phyloP scores from a whole-genome alignment of 2,797 vertebrate species.

The Tinamus major region DNA sequence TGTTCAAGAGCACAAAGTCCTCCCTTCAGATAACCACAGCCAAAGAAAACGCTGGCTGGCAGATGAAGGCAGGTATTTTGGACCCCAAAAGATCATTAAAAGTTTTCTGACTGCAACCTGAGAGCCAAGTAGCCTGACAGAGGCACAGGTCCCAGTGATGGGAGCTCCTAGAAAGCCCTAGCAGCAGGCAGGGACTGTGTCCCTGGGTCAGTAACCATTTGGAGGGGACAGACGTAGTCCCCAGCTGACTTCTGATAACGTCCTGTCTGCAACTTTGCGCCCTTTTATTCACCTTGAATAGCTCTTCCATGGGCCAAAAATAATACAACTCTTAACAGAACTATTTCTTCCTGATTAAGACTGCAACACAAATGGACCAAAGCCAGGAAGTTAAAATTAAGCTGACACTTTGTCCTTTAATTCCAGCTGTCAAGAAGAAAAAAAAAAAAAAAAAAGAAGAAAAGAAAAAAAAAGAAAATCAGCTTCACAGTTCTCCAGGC shows the following conservation, averaged over 20 bases:
- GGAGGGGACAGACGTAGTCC: neutral
- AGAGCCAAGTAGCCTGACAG: neutral
- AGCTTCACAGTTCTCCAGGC: slow-evolving; percentile 13
- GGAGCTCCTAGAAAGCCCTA: neutral
- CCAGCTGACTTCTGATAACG: neutral
- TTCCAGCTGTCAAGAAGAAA: slow-evolving; percentile 50
- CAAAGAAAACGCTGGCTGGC: neutral
- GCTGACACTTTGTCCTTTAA: slow-evolving; percentile 54
- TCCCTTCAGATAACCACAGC: neutral
- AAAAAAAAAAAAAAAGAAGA: slow-evolving; percentile 17
- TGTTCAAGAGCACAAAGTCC: neutral
- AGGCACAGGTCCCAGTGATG: neutral
- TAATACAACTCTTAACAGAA: slow-evolving; percentile 11
- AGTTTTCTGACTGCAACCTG: neutral
- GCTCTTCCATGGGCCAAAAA: slow-evolving; percentile 30
- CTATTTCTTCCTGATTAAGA: slow-evolving; percentile 49
- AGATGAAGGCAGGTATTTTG: neutral
- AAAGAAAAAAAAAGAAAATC: slow-evolving; percentile 18
- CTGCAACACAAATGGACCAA: slow-evolving; percentile 50
- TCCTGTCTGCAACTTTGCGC: neutral
- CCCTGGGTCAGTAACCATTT: neutral
- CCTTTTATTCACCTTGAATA: slow-evolving; percentile 34
- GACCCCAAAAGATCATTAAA: neutral
- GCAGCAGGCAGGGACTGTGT: neutral
- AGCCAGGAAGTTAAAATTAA: slow-evolving; percentile 66